A percentile compares a stretch with the other conserved stretches of the same genome.
Evolutionary conservation across 2,888 invertebrate genomes (phyloP).

Genomic region (Dione vanillae): DNA sequence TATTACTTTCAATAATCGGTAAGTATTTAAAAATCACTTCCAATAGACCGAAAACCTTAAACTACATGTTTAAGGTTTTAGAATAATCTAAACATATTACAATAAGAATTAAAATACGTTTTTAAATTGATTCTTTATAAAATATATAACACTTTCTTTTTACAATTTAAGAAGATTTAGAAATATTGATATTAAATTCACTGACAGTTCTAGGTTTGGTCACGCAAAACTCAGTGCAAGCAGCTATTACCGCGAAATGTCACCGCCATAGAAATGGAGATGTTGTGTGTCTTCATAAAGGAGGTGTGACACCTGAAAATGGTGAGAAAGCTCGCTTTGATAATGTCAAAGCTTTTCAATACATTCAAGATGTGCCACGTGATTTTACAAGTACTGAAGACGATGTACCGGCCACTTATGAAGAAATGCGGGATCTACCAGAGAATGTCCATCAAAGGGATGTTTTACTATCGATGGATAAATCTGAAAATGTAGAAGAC

Average conservation of each 20-base stretch:
- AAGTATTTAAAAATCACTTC: background rate
- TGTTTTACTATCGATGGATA: background rate
- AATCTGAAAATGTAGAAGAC: background rate
- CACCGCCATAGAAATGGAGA: conserved; percentile 3
- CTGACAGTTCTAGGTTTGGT: background rate
- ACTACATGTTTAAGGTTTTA: no score
- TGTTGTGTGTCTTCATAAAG: background rate
- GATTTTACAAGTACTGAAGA: background rate
- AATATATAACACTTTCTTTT: background rate
- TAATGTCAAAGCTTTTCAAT: background rate
- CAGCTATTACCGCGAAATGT: background rate
- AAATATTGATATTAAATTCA: background rate
- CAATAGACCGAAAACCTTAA: no score
- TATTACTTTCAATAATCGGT: background rate
- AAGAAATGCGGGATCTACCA: background rate
- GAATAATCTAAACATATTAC: no score
- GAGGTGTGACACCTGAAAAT: background rate
- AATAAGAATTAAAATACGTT: no score
- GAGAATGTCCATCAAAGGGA: background rate
- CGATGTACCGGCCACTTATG: background rate
- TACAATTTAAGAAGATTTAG: background rate
- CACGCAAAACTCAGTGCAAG: conserved; percentile 2
- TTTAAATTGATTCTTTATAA: no score
- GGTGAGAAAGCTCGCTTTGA: background rate
- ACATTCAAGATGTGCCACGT: background rate